phyloP scores from a whole-genome alignment of 2,888 invertebrate genomes.

The Leptogaster cylindrica region DNA sequence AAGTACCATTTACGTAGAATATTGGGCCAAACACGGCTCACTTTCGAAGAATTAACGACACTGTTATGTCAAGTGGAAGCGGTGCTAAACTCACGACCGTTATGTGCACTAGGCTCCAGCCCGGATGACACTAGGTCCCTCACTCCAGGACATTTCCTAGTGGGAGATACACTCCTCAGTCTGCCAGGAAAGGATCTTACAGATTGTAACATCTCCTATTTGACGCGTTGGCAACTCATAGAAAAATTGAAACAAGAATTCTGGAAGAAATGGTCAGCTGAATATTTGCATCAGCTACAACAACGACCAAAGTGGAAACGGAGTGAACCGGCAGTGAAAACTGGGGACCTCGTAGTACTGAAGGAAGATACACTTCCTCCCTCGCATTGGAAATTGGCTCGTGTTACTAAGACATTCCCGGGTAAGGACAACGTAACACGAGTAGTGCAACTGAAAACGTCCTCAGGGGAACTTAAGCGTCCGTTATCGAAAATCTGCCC shows the following conservation, averaged over 20 bases:
- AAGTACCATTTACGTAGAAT: conserved; percentile 29
- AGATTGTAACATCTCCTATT: neutral
- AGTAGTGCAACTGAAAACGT: neutral
- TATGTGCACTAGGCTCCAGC: neutral
- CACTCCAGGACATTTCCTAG: no score
- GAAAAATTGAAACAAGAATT: neutral
- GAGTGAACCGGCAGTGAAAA: neutral
- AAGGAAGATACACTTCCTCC: neutral
- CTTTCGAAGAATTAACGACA: neutral
- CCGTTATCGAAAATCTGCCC: neutral
- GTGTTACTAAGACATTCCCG: neutral
- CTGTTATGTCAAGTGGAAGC: conserved; percentile 18
- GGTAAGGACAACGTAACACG: neutral
- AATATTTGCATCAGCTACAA: neutral
- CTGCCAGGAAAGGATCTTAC: neutral
- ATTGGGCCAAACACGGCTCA: conserved; percentile 2
- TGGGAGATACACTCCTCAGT: neutral
- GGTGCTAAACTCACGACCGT: neutral
- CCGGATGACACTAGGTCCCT: neutral
- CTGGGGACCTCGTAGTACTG: neutral
- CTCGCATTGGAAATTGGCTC: neutral
- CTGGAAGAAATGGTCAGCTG: neutral
- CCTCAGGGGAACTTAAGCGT: neutral
- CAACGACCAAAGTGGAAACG: neutral
- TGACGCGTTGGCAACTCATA: neutral